phyloP scores from a whole-genome alignment of 2,888 invertebrate genomes.

The Melinaea menophilus region DNA sequence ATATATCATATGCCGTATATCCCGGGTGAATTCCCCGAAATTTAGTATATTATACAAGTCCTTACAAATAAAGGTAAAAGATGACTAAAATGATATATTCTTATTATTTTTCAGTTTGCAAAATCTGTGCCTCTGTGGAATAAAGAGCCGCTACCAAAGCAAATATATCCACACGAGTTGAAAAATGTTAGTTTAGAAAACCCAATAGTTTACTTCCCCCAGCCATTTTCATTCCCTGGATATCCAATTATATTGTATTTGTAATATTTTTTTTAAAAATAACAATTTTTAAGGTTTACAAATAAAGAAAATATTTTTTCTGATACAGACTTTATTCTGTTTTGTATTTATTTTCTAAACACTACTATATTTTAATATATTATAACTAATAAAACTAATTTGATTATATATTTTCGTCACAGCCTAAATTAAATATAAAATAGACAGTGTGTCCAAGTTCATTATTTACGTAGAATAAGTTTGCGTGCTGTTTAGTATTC shows the following conservation, averaged over 20 bases:
- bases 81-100: neutral
- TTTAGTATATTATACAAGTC: too few relatives aligned
- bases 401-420: neutral
- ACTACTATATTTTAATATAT: neutral
- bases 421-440: neutral
- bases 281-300: neutral
- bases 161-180: slow-evolving; percentile 56
- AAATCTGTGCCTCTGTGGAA: slow-evolving; percentile 22
- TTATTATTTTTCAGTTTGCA: slow-evolving; percentile 32
- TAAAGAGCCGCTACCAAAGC: slow-evolving; percentile 46
- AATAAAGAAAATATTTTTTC: slow-evolving; percentile 32
- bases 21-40: too few relatives aligned
- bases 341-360: slow-evolving; percentile 34
- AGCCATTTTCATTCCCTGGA: slow-evolving; percentile 63
- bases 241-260: slow-evolving; percentile 64
- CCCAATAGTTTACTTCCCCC: slow-evolving; percentile 58
- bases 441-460: neutral
- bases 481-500: slow-evolving; percentile 38
- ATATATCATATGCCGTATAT: too few relatives aligned
- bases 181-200: slow-evolving; percentile 43
- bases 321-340: slow-evolving; percentile 42
- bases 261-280: slow-evolving; percentile 25
- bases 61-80: too few relatives aligned
- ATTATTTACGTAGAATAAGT: neutral
- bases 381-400: neutral